These are phyloP conservation scores for Hoplostethus atlanticus DNA, from an alignment of 2,797 vertebrate species.

Conservation along the genomic window DNA sequence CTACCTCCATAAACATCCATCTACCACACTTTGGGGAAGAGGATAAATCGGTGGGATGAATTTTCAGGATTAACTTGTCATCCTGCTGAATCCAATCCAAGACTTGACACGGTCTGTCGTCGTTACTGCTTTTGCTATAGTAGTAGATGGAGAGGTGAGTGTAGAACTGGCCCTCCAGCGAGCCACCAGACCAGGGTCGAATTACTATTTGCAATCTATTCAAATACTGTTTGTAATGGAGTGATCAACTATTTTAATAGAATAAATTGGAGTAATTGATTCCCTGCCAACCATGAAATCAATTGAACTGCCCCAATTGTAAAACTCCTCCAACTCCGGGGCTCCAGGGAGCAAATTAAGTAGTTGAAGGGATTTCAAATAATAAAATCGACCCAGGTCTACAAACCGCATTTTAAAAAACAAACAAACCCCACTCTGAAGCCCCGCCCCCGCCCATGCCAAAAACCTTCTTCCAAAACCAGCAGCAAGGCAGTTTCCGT, in stretches of 20 bases:
- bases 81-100: slow-evolving; percentile 8
- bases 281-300: neutral
- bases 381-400: slow-evolving; percentile 38
- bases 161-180: slow-evolving; percentile 14
- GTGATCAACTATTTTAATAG: neutral
- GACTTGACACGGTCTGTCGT: neutral
- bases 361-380: slow-evolving; percentile 20
- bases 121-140: neutral
- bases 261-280: neutral
- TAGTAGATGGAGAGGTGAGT: slow-evolving; percentile 34
- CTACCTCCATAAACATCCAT: slow-evolving; percentile 36
- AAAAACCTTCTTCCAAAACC: slow-evolving; percentile 33
- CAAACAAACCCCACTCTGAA: neutral
- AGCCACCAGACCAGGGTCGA: slow-evolving; percentile 38
- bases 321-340: neutral
- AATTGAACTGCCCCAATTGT: neutral
- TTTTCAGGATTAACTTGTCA: neutral
- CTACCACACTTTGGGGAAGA: slow-evolving; percentile 31
- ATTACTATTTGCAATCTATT: slow-evolving; percentile 48
- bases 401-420: slow-evolving; percentile 20
- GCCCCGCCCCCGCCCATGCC: slow-evolving; percentile 21
- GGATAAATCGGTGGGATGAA: neutral
- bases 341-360: neutral
- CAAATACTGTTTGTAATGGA: neutral
- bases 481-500: slow-evolving; percentile 25